Evolutionary conservation across 2,888 invertebrate genomes (phyloP), one percentile per base, ranked within the genome.

Genomic region (Amblyjoppa proteus): DNA sequence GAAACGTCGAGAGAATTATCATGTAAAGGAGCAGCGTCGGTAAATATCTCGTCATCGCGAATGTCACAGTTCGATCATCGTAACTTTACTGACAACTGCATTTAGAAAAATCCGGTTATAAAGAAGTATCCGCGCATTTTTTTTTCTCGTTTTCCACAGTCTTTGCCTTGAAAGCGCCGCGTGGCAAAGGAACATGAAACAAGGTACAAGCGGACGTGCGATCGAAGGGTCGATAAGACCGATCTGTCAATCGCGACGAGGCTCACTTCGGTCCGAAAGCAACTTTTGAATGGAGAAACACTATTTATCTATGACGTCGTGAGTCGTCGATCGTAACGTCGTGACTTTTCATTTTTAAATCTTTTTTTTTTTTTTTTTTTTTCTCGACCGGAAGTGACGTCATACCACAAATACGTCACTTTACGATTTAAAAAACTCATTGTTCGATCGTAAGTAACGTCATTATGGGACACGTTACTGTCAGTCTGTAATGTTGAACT

Each of bases 11-110:
- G 20, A 90, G 74, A 16, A 87, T 53, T 20, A 88, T 56, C 13
- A 88, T 20, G 49, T 74, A 41, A 9, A 83, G 73, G 61, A 56
- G 87, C 51, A 75, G 49, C n/a, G 64, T 74, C n/a, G 68, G 85
- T 56, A 84, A 87, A 84, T 74, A 85, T 82, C 70, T 69, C 85
- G 53, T 88, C 91, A 90, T 90, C 51, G 28, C 84, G 41, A 3
- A 31, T 6, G 77, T 87, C 58, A 84, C 64, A 70, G 68, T 58
- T 16, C 25, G 4, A 45, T 66, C 87, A 83, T 87, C 41, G 34
- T 64, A 70, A 49, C 25, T 68, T 71, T 53, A 31, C 51, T 31
- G 49, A 9, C 13, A n/a, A 34, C 38, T 53, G 28, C 9, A 9
- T 38, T 56, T 20, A 20, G 20, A 53, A 38, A 79, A 68, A 25